Base-by-base conservation (phyloP, 2,888 invertebrate genomes). In the Drosophila siamana region DNA sequence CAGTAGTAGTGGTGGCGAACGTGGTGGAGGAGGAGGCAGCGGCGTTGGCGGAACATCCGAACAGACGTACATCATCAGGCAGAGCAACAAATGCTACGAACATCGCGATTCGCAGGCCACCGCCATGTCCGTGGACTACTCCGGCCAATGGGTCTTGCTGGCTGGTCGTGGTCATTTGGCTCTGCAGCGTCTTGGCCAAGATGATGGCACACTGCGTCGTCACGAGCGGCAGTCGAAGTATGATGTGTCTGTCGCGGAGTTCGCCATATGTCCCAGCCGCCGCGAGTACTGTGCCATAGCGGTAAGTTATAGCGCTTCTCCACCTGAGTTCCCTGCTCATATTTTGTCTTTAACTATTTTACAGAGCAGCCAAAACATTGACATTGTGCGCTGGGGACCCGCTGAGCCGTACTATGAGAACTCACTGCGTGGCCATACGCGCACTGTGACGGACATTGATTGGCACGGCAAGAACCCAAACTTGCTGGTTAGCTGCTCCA, bases 161-260 rank as follows among this genome's bases (percentile, higher is more conserved):
- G 98, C 98, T 15, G 98, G 98, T 93, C 89, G 94, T 8, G 92
- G 97, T 80, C 96, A 96, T 92, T 93, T 98, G 62, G 97, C 97
- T 2, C 92, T 94, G 59, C 93, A 97, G 80, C 95, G 95, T 81
- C 92, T 98, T 48, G 90, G 90, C 0, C 87, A 90, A 51, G 92
- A 91, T 22, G 90, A 91, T 54, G 86, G 83, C 95, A 81, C 94
- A 1, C 93, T 97, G 8, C 95, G 95, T 75, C 97, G 97, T 86
- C 96, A 97, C 89, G 95, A 96, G 26, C 94, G 97, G 16, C 96
- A 97, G 89, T 98, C 97, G 90, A 98, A 98, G 93, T 98, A 98
- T 92, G 98, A 98, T 91, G 97, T 98, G 0, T 96, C 96, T 4
- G 96, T 97, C 11, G 97, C 98, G 0, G 98, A 98, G 93, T 98